phyloP scores from a whole-genome alignment of 2,113 vertebrate species.

The Phasianus colchicus region DNA sequence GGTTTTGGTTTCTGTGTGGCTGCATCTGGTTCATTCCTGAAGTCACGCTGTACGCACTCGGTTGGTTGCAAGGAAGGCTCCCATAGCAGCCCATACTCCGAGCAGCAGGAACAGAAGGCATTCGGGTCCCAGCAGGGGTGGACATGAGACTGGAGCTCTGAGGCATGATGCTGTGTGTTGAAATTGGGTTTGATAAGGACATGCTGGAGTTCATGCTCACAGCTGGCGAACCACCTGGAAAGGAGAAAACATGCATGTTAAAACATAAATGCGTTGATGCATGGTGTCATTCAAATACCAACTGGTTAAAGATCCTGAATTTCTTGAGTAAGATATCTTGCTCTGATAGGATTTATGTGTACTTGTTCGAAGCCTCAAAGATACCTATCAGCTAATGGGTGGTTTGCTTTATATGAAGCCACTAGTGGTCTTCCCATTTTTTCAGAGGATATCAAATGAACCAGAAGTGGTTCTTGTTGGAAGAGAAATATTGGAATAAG shows the following conservation, averaged over 20 bases:
- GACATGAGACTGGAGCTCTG: slow-evolving; percentile 84
- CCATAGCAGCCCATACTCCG: slow-evolving; percentile 84
- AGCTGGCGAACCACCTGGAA: slow-evolving; percentile 74
- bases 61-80: slow-evolving; percentile 80
- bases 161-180: slow-evolving; percentile 83
- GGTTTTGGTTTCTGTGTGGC: slow-evolving; percentile 83
- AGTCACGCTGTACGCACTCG: slow-evolving; percentile 69
- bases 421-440: background rate
- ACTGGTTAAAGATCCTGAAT: background rate
- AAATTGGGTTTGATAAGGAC: slow-evolving; percentile 80
- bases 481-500: background rate
- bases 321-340: background rate
- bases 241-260: slow-evolving; percentile 10
- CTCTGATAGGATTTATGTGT: background rate
- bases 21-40: slow-evolving; percentile 80
- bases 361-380: background rate
- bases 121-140: slow-evolving; percentile 79
- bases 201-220: slow-evolving; percentile 83
- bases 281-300: background rate
- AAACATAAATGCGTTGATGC: background rate
- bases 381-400: background rate
- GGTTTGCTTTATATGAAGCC: background rate
- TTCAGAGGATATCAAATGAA: background rate
- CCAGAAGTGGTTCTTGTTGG: background rate
- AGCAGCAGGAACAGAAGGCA: slow-evolving; percentile 75